Conservation (phyloP, 2,113 vertebrate genomes). For the Opisthocomus hoazin region DNA sequence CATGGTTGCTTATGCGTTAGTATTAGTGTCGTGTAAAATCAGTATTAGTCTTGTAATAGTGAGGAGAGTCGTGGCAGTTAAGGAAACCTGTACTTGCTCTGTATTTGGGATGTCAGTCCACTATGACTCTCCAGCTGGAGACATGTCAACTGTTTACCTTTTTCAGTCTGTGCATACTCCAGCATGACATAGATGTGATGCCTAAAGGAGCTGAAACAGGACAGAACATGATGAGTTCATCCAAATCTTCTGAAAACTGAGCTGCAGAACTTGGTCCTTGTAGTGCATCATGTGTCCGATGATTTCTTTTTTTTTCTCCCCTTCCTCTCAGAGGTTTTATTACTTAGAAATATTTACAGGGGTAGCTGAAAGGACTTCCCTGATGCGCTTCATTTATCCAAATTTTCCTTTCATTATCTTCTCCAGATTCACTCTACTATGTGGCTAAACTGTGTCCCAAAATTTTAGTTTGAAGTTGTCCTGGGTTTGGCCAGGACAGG, state of each 20-base stretch:
- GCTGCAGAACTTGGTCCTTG: neutral
- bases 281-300: neutral
- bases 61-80: rapidly evolving
- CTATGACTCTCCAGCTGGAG: neutral
- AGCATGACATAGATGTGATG: neutral
- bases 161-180: neutral
- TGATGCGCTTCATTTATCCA: neutral
- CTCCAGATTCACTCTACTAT: neutral
- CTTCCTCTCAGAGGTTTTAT: neutral
- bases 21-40: neutral
- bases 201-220: neutral
- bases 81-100: neutral
- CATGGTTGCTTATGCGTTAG: neutral
- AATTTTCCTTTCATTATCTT: neutral
- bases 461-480: neutral
- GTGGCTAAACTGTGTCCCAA: neutral
- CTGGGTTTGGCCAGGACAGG: too few species aligned
- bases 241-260: neutral
- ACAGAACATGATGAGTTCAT: neutral
- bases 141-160: neutral
- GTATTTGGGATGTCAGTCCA: neutral
- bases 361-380: neutral
- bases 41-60: neutral
- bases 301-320: neutral
- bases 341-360: neutral